These are phyloP conservation scores for Chironomus tentans DNA, from an alignment of 2,888 invertebrate genomes.

Conservation along the genomic window DNA sequence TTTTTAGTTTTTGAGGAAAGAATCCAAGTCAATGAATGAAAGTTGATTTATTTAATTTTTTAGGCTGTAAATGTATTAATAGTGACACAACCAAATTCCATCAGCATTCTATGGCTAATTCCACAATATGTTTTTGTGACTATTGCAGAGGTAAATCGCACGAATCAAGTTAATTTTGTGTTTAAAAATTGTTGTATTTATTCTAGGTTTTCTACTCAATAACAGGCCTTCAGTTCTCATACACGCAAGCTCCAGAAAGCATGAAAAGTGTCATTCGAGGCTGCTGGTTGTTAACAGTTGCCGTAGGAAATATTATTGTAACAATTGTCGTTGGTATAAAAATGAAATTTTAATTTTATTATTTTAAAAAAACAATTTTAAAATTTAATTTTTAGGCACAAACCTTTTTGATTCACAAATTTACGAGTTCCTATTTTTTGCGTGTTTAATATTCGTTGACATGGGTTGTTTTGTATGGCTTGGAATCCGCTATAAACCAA, in stretches of 20 bases:
- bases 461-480: slow-evolving; percentile 74
- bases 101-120: slow-evolving; percentile 69
- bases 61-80: not conserved
- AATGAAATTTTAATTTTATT: no score
- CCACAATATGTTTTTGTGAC: slow-evolving; percentile 87
- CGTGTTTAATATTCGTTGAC: slow-evolving; percentile 74
- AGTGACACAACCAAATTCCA: slow-evolving; percentile 52
- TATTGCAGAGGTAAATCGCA: slow-evolving; percentile 58
- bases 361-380: no score
- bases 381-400: slow-evolving; percentile 43
- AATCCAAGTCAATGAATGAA: no score
- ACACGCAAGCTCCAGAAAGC: slow-evolving; percentile 72
- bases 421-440: slow-evolving; percentile 81
- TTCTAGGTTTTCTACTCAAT: slow-evolving; percentile 61
- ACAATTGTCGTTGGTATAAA: no score
- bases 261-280: slow-evolving; percentile 91
- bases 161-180: no score
- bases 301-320: no score
- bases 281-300: slow-evolving; percentile 51
- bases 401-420: slow-evolving; percentile 69
- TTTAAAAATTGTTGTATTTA: no score
- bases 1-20: no score
- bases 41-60: not conserved
- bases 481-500: slow-evolving; percentile 61
- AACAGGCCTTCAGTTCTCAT: slow-evolving; percentile 85